A percentile compares a stretch with the other conserved stretches of the same genome.
phyloP scores from a whole-genome alignment of 1,140 invertebrate genomes.

The Parasteatoda tepidariorum region DNA sequence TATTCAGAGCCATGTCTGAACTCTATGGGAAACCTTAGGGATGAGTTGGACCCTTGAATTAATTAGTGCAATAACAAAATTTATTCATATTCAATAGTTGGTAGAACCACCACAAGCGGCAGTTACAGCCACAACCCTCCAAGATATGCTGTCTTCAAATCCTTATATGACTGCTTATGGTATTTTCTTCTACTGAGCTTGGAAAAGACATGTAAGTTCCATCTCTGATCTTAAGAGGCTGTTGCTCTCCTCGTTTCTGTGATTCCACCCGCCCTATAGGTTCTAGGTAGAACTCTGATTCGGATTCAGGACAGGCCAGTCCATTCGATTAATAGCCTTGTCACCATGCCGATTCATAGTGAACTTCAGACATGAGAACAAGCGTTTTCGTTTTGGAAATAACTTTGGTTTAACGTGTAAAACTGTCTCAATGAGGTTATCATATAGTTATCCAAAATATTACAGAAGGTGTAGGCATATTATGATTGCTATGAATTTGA shows the following conservation, averaged over 20 bases:
- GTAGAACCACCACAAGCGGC: not conserved
- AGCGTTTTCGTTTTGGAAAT: not conserved
- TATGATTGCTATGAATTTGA: too few relatives aligned
- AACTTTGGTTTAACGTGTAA: not conserved
- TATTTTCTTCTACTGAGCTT: not conserved
- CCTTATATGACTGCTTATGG: not conserved
- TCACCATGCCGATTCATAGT: not conserved
- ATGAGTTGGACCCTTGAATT: too few relatives aligned
- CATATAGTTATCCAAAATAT: not conserved
- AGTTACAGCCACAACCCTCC: not conserved
- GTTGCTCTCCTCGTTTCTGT: not conserved
- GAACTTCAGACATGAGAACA: not conserved
- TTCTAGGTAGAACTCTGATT: not conserved
- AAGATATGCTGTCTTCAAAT: not conserved
- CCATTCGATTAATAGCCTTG: not conserved
- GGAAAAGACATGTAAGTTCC: not conserved
- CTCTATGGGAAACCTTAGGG: too few relatives aligned
- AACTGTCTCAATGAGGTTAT: not conserved
- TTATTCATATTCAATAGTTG: not conserved
- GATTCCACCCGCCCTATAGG: not conserved
- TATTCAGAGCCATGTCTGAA: too few relatives aligned
- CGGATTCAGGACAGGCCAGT: not conserved
- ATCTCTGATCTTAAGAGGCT: not conserved
- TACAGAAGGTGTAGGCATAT: not conserved
- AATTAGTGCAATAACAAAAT: too few relatives aligned